These are phyloP conservation scores for Hermodice carunculata DNA, from an alignment of 2,888 invertebrate species.

Conservation along the genomic window DNA sequence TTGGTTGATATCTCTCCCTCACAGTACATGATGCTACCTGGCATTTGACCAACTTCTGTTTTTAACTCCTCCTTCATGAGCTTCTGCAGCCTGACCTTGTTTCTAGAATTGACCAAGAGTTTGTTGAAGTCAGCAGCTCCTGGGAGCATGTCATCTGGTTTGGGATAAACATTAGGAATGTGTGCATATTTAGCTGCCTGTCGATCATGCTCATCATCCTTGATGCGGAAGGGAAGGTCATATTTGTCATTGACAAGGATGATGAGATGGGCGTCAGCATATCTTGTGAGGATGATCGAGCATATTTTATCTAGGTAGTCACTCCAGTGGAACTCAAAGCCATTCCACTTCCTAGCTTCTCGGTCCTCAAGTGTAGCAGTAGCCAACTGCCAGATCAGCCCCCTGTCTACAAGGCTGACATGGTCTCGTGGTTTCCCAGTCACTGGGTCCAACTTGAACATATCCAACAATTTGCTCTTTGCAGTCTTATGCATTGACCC, in stretches of 20 bases:
- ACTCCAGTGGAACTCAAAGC: constrained; percentile 1
- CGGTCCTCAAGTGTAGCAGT: not conserved
- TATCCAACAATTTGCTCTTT: constrained; percentile 1
- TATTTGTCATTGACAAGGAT: not conserved
- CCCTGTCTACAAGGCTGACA: not conserved
- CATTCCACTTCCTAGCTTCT: constrained; percentile 1
- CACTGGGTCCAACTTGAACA: not conserved
- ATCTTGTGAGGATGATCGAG: not conserved
- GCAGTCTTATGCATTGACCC: not conserved
- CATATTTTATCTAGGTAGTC: not conserved
- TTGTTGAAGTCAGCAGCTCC: not conserved
- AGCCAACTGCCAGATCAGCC: not conserved
- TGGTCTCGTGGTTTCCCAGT: not conserved
- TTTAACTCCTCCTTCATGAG: not conserved
- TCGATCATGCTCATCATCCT: too few relatives aligned
- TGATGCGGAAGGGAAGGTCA: not conserved
- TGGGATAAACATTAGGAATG: too few relatives aligned
- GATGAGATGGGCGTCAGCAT: not conserved
- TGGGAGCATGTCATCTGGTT: not conserved
- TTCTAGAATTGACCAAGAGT: not conserved
- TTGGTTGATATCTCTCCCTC: not conserved
- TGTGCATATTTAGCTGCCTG: not conserved
- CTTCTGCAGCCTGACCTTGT: not conserved
- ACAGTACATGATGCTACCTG: not conserved
- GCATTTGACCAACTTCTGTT: not conserved